These are phyloP conservation scores for Rhopilema esculentum DNA, from an alignment of 30 jellyfish, hydroid and myxozoan species.

Conservation along the genomic window DNA sequence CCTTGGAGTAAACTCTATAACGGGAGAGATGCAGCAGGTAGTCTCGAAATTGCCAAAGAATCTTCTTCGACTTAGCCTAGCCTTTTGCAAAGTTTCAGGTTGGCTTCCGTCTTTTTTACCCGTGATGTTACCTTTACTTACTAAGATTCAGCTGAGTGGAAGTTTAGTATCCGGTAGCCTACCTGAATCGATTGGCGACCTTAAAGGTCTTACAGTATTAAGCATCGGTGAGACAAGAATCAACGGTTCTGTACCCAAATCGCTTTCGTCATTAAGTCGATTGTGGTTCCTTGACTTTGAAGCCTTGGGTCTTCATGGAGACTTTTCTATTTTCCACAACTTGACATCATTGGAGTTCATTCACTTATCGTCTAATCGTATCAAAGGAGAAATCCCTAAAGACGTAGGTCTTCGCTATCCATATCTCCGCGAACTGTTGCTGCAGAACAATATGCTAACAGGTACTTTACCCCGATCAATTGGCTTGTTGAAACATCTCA, in stretches of 20 bases:
- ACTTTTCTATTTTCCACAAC: conserved; percentile 28
- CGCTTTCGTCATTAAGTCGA: conserved; percentile 25
- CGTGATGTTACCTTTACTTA: not conserved
- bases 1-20: conserved; percentile 5
- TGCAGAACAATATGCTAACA: conserved; percentile 35
- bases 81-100: conserved; percentile 26
- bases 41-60: conserved; percentile 9
- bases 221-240: conserved; percentile 66
- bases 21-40: conserved; percentile 9
- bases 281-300: conserved; percentile 66
- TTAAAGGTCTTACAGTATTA: conserved; percentile 32
- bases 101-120: conserved; percentile 3
- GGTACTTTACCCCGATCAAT: conserved; percentile 57
- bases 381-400: conserved; percentile 47
- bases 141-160: conserved; percentile 59
- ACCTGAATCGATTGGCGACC: conserved; percentile 48
- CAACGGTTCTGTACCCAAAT: conserved; percentile 43
- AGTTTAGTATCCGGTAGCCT: conserved; percentile 21
- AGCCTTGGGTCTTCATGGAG: conserved; percentile 38
- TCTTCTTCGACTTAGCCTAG: conserved; percentile 29
- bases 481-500: conserved; percentile 26
- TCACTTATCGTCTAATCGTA: conserved; percentile 51
- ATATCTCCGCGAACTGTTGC: conserved; percentile 21
- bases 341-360: conserved; percentile 23
- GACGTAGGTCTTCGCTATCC: conserved; percentile 60